These are phyloP conservation scores for Cheiracanthium punctorium DNA, from an alignment of 2,888 invertebrate species.

Conservation along the genomic window DNA sequence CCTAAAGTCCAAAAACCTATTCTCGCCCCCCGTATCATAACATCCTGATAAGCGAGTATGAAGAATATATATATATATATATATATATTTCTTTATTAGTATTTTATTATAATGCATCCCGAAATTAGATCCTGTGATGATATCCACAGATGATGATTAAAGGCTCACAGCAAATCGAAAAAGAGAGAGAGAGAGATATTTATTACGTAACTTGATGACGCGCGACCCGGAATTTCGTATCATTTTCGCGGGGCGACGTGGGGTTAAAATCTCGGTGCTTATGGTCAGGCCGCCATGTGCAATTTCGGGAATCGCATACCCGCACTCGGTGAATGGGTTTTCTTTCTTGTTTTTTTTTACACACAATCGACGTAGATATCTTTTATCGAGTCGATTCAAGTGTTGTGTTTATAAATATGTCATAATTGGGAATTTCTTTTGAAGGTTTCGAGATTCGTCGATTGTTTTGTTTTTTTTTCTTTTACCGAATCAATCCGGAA, in stretches of 20 bases:
- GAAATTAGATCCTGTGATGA: neutral
- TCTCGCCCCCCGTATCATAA: neutral
- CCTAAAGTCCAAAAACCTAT: neutral
- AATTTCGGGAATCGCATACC: too few species aligned
- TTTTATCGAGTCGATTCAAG: conserved; percentile 5
- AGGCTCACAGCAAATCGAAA: neutral
- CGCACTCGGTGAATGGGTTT: too few species aligned
- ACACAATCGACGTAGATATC: too few species aligned
- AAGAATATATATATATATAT: too few species aligned
- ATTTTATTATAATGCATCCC: neutral
- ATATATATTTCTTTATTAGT: too few species aligned
- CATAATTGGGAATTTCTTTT: too few species aligned
- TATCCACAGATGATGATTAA: neutral
- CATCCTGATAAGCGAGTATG: neutral
- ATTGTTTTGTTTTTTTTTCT: neutral
- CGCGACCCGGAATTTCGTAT: neutral
- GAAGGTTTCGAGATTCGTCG: neutral
- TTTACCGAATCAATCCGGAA: too few species aligned
- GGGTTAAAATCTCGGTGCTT: conserved; percentile 19
- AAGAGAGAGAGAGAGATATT: neutral
- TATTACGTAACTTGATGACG: neutral
- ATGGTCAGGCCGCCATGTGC: too few species aligned
- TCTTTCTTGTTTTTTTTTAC: too few species aligned
- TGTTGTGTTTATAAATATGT: conserved; percentile 23
- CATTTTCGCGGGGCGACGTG: neutral